Evolutionary conservation across 2,797 vertebrate species (phyloP).

Genomic region (Hyperoplus immaculatus): DNA sequence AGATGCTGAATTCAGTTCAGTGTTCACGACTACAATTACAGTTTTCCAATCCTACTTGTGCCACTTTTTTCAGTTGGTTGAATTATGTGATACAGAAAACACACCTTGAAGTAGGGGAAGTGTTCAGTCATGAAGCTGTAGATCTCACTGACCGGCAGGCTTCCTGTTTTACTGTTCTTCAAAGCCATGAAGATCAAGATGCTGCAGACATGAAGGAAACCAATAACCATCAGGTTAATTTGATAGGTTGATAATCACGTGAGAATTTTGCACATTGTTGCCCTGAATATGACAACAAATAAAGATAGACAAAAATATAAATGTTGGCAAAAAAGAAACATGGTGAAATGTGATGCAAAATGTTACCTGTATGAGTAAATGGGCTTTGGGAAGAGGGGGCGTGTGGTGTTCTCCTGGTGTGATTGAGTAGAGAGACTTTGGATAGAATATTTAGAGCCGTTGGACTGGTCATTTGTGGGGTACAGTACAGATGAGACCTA

Average conservation of each 20-base stretch:
- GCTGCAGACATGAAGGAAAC: slow-evolving; percentile 76
- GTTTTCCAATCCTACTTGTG: background rate
- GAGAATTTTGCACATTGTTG: background rate
- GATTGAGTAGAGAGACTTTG: slow-evolving; percentile 86
- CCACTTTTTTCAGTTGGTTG: background rate
- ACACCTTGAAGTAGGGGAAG: slow-evolving; percentile 98
- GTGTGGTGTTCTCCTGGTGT: slow-evolving; percentile 81
- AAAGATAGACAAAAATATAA: background rate
- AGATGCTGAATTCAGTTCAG: background rate
- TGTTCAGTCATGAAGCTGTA: slow-evolving; percentile 99
- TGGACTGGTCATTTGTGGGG: slow-evolving; percentile 71
- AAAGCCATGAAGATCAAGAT: slow-evolving; percentile 99
- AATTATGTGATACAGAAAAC: background rate
- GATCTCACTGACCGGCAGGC: slow-evolving; percentile 98
- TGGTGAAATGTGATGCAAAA: background rate
- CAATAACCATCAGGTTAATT: background rate
- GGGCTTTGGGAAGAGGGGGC: slow-evolving; percentile 93
- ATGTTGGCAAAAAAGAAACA: background rate
- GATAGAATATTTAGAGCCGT: slow-evolving; percentile 85
- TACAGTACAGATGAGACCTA: slow-evolving; percentile 87
- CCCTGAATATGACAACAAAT: background rate
- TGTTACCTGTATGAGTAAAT: slow-evolving; percentile 98
- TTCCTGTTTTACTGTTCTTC: slow-evolving; percentile 96
- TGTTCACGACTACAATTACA: background rate
- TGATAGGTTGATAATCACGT: background rate